These are phyloP conservation scores for Thaumetopoea pityocampa DNA, from an alignment of 1,140 invertebrate species.

Conservation along the genomic window DNA sequence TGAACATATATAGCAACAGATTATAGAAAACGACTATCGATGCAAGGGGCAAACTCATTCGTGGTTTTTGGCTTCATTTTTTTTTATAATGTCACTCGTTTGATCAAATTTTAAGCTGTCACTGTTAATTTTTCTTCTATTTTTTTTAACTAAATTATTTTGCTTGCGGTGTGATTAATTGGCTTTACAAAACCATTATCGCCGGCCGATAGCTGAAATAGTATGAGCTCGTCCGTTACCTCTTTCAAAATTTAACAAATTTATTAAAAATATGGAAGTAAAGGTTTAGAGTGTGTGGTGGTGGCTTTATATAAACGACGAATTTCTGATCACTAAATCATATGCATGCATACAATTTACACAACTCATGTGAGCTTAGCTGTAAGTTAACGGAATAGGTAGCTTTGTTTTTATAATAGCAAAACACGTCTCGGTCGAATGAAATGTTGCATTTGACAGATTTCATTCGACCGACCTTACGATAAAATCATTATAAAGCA, in stretches of 20 bases:
- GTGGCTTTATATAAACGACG: constrained; percentile 61
- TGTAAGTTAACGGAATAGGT: constrained; percentile 47
- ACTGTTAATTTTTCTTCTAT: constrained; percentile 66
- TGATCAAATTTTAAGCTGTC: constrained; percentile 69
- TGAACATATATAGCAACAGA: too few species aligned
- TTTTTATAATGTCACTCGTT: constrained; percentile 69
- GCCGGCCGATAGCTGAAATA: constrained; percentile 23
- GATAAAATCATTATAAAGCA: constrained; percentile 25
- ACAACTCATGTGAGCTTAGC: constrained; percentile 64
- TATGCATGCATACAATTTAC: constrained; percentile 66
- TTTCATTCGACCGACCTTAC: constrained; percentile 27
- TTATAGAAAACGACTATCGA: constrained; percentile 21
- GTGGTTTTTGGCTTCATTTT: constrained; percentile 75
- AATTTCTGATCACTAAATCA: constrained; percentile 56
- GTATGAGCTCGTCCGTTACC: constrained; percentile 43
- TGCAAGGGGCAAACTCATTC: constrained; percentile 50
- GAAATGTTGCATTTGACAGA: constrained; percentile 14
- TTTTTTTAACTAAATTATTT: constrained; percentile 68
- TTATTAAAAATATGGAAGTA: constrained; percentile 60
- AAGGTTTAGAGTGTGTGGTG: constrained; percentile 75
- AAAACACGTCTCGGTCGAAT: constrained; percentile 24
- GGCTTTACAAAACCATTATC: constrained; percentile 43
- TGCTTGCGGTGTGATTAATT: constrained; percentile 75
- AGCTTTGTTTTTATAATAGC: constrained; percentile 50
- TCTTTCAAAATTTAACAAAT: constrained; percentile 70